Evolutionary conservation across 2,113 vertebrate genomes (phyloP).

Genomic region (Cephalopholis sonnerati): DNA sequence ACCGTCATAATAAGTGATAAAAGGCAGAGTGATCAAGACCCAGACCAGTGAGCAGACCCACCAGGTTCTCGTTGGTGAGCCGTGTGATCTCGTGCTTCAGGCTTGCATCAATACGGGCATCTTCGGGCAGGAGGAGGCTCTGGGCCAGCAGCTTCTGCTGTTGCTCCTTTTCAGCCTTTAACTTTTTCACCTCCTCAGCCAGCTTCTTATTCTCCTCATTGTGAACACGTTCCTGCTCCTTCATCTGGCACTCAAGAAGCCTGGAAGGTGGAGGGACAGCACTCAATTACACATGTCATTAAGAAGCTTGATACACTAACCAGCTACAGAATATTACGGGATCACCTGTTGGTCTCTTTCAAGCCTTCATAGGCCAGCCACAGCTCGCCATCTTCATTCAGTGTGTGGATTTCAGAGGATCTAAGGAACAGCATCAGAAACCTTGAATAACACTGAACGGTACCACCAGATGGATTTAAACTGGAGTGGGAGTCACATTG

Average conservation of each 20-base stretch:
- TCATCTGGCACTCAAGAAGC: constrained; percentile 92
- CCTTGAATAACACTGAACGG: constrained; percentile 1
- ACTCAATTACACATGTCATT: not conserved
- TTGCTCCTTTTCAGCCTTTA: constrained; percentile 90
- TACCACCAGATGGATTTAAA: not conserved
- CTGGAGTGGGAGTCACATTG: not conserved
- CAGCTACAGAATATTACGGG: not conserved
- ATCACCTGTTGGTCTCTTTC: constrained; percentile 97
- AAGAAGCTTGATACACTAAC: not conserved
- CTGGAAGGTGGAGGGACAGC: constrained; percentile 82
- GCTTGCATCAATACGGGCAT: constrained; percentile 90
- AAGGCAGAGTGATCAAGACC: not conserved
- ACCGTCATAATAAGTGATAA: not conserved
- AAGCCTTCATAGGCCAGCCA: constrained; percentile 98
- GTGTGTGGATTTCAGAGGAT: constrained; percentile 87
- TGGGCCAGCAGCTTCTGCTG: constrained; percentile 92
- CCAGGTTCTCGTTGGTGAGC: constrained; percentile 94
- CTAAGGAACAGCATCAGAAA: constrained; percentile 77
- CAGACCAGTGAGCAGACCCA: constrained; percentile 70
- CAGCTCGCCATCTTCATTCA: constrained; percentile 98
- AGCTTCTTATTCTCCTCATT: constrained; percentile 86
- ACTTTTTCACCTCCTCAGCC: constrained; percentile 88
- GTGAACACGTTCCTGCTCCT: constrained; percentile 87
- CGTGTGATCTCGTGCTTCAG: constrained; percentile 96
- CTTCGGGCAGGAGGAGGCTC: constrained; percentile 91